Conservation (phyloP, 2,888 invertebrate genomes). For the Invenusta paracnida region DNA sequence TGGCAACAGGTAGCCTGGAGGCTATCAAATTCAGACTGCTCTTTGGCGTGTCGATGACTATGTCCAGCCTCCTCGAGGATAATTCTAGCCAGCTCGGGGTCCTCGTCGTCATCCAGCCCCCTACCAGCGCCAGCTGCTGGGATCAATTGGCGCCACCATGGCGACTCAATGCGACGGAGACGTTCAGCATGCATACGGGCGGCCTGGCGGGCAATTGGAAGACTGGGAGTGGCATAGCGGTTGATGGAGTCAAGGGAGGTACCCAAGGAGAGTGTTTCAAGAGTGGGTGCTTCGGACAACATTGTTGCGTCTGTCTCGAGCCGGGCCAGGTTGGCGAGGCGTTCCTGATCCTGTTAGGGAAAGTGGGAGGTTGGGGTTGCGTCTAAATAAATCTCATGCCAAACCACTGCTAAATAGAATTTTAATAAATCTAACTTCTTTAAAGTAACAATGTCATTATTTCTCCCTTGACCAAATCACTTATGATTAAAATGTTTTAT, state of each 20-base stretch:
- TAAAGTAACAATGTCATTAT: too few relatives aligned
- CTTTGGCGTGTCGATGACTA: neutral
- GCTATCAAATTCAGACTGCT: neutral
- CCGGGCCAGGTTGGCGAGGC: slow-evolving; percentile 54
- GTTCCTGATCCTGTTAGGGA: slow-evolving; percentile 52
- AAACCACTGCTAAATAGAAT: too few relatives aligned
- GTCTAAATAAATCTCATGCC: too few relatives aligned
- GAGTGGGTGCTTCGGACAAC: slow-evolving; percentile 49
- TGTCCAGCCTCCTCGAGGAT: too few relatives aligned
- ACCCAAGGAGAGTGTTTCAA: slow-evolving; percentile 47
- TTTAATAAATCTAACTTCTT: too few relatives aligned
- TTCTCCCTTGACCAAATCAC: too few relatives aligned
- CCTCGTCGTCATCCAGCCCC: neutral
- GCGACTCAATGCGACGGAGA: slow-evolving; percentile 5
- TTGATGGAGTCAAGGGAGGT: neutral
- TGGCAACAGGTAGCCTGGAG: neutral
- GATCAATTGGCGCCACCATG: slow-evolving; percentile 36
- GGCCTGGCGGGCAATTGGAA: slow-evolving; percentile 18
- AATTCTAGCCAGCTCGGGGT: neutral
- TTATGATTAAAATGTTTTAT: too few relatives aligned
- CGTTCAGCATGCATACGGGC: slow-evolving; percentile 6
- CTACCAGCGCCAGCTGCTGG: neutral
- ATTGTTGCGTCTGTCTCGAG: slow-evolving; percentile 56
- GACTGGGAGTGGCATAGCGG: neutral
- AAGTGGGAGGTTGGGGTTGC: slow-evolving; percentile 44